These are phyloP conservation scores for Nipponacmea schrenckii DNA, from an alignment of 2,888 invertebrate species.

Conservation along the genomic window DNA sequence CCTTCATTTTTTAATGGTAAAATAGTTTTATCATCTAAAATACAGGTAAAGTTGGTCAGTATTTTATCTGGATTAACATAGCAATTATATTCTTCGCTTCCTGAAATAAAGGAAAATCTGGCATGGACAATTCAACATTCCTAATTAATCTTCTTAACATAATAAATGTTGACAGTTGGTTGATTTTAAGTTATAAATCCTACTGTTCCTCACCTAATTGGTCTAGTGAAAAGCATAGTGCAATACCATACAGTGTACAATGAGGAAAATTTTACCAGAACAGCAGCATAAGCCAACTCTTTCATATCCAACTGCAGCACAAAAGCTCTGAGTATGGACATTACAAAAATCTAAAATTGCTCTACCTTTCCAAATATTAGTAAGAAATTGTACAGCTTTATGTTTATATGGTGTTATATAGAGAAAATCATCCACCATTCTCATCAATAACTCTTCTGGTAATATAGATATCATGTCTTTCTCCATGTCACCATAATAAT, in stretches of 20 bases:
- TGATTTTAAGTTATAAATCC: too few relatives aligned
- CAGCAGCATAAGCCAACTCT: too few relatives aligned
- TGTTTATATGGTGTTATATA: conserved; percentile 53
- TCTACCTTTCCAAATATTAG: conserved; percentile 44
- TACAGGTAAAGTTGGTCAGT: conserved; percentile 42
- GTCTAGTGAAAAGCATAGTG: too few relatives aligned
- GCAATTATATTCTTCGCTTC: conserved; percentile 54
- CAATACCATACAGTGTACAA: too few relatives aligned
- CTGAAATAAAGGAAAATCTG: conserved; percentile 26
- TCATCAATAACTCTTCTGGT: conserved; percentile 50
- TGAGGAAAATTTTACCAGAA: too few relatives aligned
- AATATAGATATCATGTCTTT: conserved; percentile 22
- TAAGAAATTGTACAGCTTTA: conserved; percentile 49
- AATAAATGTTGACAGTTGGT: too few relatives aligned
- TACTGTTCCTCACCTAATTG: too few relatives aligned
- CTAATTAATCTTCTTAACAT: too few relatives aligned
- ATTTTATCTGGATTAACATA: conserved; percentile 51
- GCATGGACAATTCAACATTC: too few relatives aligned
- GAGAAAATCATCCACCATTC: conserved; percentile 63
- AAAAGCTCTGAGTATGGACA: too few relatives aligned
- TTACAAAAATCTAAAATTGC: too few relatives aligned
- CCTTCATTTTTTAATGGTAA: neutral
- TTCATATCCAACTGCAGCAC: too few relatives aligned
- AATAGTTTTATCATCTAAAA: neutral
- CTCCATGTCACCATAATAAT: conserved; percentile 64